Conservation (phyloP, 2,888 invertebrate species). For the Coronaproctus castanopsis region DNA sequence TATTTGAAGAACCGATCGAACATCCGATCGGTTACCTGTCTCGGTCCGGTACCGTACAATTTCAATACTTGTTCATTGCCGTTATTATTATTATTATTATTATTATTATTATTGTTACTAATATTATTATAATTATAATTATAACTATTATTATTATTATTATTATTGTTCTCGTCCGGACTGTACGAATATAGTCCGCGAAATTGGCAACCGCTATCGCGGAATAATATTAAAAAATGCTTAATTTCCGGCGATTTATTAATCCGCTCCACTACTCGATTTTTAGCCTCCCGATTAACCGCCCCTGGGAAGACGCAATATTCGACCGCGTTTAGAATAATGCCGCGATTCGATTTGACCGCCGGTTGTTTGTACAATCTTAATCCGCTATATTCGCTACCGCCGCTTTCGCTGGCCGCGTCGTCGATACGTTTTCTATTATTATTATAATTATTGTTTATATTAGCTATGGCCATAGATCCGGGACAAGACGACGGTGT, state of each 20-base stretch:
- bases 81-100: no score
- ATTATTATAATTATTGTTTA: no score
- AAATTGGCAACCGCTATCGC: conserved; percentile 96
- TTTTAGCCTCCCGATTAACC: conserved; percentile 83
- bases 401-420: conserved; percentile 21
- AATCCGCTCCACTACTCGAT: conserved; percentile 80
- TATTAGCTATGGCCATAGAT: conserved; percentile 47
- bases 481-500: conserved; percentile 58
- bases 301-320: conserved; percentile 96
- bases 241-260: conserved; percentile 86
- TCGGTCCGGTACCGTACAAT: conserved; percentile 89
- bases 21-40: conserved; percentile 86
- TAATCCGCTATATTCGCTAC: conserved; percentile 23
- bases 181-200: conserved; percentile 90
- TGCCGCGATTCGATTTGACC: conserved; percentile 89
- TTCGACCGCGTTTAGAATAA: conserved; percentile 93
- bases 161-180: no score
- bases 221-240: conserved; percentile 92
- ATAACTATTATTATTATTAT: no score
- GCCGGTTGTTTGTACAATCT: conserved; percentile 90
- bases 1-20: conserved; percentile 99
- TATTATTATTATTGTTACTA: no score
- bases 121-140: no score
- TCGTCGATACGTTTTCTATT: conserved; percentile 33
- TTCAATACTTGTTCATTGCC: conserved; percentile 67